Evolutionary conservation across 1,140 invertebrate genomes (phyloP), one percentile per base, ranked within the genome.

Genomic region (Drosophila pectinifera): DNA sequence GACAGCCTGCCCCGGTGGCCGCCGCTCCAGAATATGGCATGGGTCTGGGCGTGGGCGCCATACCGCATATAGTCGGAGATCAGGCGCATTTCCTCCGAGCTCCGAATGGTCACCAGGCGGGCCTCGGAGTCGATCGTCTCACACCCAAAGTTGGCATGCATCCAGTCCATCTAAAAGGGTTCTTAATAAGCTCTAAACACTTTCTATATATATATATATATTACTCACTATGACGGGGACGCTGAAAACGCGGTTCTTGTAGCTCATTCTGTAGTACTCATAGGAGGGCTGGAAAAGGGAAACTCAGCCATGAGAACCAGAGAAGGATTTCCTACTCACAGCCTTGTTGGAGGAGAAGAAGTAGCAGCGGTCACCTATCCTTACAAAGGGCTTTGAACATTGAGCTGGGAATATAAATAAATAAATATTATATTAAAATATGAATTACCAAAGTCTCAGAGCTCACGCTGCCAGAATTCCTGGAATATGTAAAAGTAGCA

Each of bases 331-430:
- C 13, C 10, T 64, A 80, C 78, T 11, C 42, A 86, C 82, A 2
- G 53, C 45, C 42, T 82, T 86, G 28, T 81, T 81, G 41, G 82
- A 76, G 14, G 82, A 86, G 56, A 86, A 86, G 24, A 86, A 86
- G 18, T 49, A 79, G 22, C 82, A 86, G 2, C 63, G 67, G 1
- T 64, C 42, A 0, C 82, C 78, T 7, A 86, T 65, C 2, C 69
- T 31, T 16, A 86, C 82, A 59, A 86, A 86, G 7, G 82, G 82
- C 16, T 57, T 68, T 0, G 41, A 28, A 13, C 82, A 86, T 11
- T 34, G 43, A 26, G 73, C 82, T 83, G 24, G 2, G 2, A 14
- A 39, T 26, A 22, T 0, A 4, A 14, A 38, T 20, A 48, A n/a
- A n/a, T n/a, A n/a, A n/a, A n/a, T n/a, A n/a, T n/a, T n/a, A n/a